Evolutionary conservation across 2,797 vertebrate species (phyloP).

Genomic region (Xiphophorus birchmanni): DNA sequence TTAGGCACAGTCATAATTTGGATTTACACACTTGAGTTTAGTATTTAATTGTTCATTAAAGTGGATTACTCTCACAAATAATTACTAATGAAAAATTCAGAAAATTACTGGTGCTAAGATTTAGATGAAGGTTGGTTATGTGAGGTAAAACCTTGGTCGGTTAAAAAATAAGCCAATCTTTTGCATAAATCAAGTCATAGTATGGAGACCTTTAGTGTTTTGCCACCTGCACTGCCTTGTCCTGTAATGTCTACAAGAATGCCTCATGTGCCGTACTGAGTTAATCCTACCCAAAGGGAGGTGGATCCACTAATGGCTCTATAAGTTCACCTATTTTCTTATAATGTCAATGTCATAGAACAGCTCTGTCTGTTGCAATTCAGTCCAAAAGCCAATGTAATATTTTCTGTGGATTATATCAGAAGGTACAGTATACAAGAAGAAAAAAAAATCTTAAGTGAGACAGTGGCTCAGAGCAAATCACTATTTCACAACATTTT

Average conservation of each 20-base stretch:
- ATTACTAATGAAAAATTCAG: not conserved
- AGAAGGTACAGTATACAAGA: not conserved
- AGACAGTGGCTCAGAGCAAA: constrained; percentile 29
- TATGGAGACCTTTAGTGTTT: constrained; percentile 62
- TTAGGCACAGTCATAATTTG: not conserved
- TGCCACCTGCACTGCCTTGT: constrained; percentile 69
- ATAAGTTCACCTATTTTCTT: constrained; percentile 24
- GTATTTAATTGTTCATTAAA: not conserved
- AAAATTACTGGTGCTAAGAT: not conserved
- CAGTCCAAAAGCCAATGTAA: constrained; percentile 33
- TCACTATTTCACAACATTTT: constrained; percentile 35
- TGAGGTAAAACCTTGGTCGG: constrained; percentile 51
- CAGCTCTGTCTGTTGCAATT: constrained; percentile 24
- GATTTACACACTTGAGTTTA: constrained; percentile 8
- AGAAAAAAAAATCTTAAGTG: constrained; percentile 11
- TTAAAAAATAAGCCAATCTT: constrained; percentile 12
- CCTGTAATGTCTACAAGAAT: constrained; percentile 65
- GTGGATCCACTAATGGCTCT: constrained; percentile 36
- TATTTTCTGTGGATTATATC: constrained; percentile 45
- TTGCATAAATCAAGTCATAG: constrained; percentile 53
- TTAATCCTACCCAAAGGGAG: constrained; percentile 38
- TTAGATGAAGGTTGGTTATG: constrained; percentile 23
- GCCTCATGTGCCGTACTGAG: constrained; percentile 52
- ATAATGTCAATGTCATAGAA: constrained; percentile 31
- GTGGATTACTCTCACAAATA: constrained; percentile 2